A percentile compares a stretch with the other conserved stretches of the same genome.
These are phyloP conservation scores for Chrysolina oricalcia DNA, from an alignment of 2,888 invertebrate genomes.

Conservation along the genomic window DNA sequence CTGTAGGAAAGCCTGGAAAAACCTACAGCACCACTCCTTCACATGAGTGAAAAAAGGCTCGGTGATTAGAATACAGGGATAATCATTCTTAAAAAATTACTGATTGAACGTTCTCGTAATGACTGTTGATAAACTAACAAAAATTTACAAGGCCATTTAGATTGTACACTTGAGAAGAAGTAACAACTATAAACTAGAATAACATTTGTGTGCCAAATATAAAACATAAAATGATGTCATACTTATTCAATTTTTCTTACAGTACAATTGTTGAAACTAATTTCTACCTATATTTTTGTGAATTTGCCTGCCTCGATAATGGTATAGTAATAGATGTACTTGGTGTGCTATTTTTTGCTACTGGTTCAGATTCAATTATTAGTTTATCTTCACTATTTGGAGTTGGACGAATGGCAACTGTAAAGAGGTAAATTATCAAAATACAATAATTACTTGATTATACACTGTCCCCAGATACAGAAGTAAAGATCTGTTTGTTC, in stretches of 20 bases:
- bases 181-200: slow-evolving; percentile 10
- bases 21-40: neutral
- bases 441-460: neutral
- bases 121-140: neutral
- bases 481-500: neutral
- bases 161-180: slow-evolving; percentile 9
- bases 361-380: slow-evolving; percentile 18
- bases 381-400: slow-evolving; percentile 19
- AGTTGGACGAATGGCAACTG: slow-evolving; percentile 37
- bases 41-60: slow-evolving; percentile 18
- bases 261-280: slow-evolving; percentile 21
- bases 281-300: slow-evolving; percentile 21
- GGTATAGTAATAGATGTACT: slow-evolving; percentile 18
- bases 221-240: slow-evolving; percentile 10
- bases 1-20: too few species aligned
- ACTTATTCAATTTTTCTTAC: slow-evolving; percentile 22
- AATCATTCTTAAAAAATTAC: slow-evolving; percentile 17
- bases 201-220: slow-evolving; percentile 18
- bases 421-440: slow-evolving; percentile 18
- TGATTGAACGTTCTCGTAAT: slow-evolving; percentile 15
- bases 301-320: slow-evolving; percentile 21
- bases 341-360: slow-evolving; percentile 7
- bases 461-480: slow-evolving; percentile 6
- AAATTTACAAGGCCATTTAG: slow-evolving; percentile 13
- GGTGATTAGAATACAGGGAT: slow-evolving; percentile 7